Conservation (phyloP, 2,797 vertebrate genomes). For the Geotrypetes seraphini region DNA sequence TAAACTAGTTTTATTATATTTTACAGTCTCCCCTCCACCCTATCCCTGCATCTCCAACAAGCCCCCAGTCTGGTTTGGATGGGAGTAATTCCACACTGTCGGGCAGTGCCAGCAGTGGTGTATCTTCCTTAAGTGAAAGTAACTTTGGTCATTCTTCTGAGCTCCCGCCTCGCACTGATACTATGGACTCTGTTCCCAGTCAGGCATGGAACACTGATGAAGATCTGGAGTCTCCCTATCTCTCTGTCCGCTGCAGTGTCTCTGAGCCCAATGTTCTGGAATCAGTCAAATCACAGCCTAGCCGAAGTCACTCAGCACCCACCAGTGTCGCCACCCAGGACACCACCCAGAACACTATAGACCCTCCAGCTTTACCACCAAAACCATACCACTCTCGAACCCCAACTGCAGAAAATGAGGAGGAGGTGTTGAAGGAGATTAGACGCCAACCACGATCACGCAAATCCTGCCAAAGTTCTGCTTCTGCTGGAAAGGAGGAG, state of each 20-base stretch:
- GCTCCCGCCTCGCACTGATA: conserved; percentile 65
- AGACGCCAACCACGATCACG: conserved; percentile 66
- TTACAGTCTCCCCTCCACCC: conserved; percentile 92
- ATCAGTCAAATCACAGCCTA: conserved; percentile 71
- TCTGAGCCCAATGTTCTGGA: conserved; percentile 87
- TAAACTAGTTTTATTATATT: no score
- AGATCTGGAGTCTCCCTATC: conserved; percentile 80
- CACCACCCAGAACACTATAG: conserved; percentile 53
- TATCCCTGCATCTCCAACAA: conserved; percentile 94
- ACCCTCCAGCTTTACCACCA: conserved; percentile 82
- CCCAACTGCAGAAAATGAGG: conserved; percentile 61
- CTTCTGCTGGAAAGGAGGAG: conserved; percentile 72
- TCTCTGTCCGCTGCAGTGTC: conserved; percentile 90
- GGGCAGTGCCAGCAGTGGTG: conserved; percentile 94
- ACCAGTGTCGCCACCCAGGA: conserved; percentile 65
- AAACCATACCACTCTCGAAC: conserved; percentile 78
- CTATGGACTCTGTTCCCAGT: conserved; percentile 86
- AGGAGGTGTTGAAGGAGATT: conserved; percentile 76
- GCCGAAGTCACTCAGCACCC: conserved; percentile 77
- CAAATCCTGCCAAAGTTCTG: conserved; percentile 79
- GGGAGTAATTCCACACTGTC: conserved; percentile 96
- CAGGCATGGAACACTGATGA: conserved; percentile 91
- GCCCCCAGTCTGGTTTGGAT: conserved; percentile 91
- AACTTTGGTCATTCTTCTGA: conserved; percentile 90
- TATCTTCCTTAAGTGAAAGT: conserved; percentile 94